Evolutionary conservation across 2,888 invertebrate species (phyloP), one percentile per base, ranked within the genome.

Genomic region (Dicyrtomina minuta): DNA sequence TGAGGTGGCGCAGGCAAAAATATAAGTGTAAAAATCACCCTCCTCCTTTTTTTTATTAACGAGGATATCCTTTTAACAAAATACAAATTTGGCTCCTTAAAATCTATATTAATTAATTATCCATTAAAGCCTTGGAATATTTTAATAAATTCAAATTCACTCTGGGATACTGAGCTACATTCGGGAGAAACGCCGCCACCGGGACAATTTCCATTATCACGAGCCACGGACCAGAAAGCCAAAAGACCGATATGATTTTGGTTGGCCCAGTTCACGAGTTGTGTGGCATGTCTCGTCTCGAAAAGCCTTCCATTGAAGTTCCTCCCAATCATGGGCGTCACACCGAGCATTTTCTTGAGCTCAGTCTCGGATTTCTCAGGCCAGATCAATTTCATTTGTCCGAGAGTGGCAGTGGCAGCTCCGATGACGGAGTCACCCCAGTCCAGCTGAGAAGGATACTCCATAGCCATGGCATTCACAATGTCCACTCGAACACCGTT

Each of bases 331-430:
- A 75, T 75, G 13, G 77, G 77, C 22, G 77, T 77, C 1, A 66
- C 55, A 15, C 76, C 77, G n/a, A 75, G 58, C 75, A 75, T 77
- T 67, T 68, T 49, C 43, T 62, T 72, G 1, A 77, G 24, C 49
- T 75, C 75, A 17, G 62, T 62, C 15, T 60, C 67, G 15, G 73
- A 70, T 55, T 75, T 77, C 49, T 75, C 74, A 5, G 75, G 71
- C 77, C 77, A 77, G 26, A 77, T 75, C 26, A 66, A 44, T 62
- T 71, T 70, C 75, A 77, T 76, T 75, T 77, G 77, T 53, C 58
- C 55, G 15, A 77, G 56, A 12, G 66, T 68, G n/a, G 72, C 51
- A 10, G 65, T 65, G 1, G 72, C 74, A 20, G 74, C 73, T 26
- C 62, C 66, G 26, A 77, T 77, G 1, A 77, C 74, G 13, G 74